These are phyloP conservation scores for Pterois miles DNA, from an alignment of 2,797 vertebrate species.

Conservation along the genomic window DNA sequence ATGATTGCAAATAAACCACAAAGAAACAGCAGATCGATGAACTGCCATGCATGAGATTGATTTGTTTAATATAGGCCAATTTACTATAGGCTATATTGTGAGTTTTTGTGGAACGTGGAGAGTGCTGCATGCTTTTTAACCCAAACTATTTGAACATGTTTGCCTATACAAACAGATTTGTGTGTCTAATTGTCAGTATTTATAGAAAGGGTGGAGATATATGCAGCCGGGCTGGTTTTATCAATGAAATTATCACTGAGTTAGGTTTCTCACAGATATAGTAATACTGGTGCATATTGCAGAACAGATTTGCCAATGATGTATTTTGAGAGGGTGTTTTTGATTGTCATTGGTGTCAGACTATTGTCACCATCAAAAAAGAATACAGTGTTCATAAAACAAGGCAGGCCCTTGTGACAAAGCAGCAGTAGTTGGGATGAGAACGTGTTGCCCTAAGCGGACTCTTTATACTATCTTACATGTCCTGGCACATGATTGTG, in stretches of 20 bases:
- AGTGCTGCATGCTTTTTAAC: neutral
- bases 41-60: constrained; percentile 47
- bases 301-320: neutral
- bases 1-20: constrained; percentile 48
- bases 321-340: neutral
- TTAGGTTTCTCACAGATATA: neutral
- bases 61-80: constrained; percentile 48
- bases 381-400: neutral
- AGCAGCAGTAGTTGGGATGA: too few species aligned
- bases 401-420: neutral
- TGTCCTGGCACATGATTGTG: too few species aligned
- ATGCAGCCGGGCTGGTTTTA: neutral
- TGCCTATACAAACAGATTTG: neutral
- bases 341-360: neutral
- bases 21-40: constrained; percentile 43
- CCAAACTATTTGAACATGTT: neutral
- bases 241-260: neutral
- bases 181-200: neutral
- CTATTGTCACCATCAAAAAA: neutral
- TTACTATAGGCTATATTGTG: constrained; percentile 12
- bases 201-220: neutral
- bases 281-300: neutral
- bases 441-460: too few species aligned
- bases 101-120: constrained; percentile 7
- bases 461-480: too few species aligned